Evolutionary conservation across 2,113 vertebrate species (phyloP).

Genomic region (Caretta caretta): DNA sequence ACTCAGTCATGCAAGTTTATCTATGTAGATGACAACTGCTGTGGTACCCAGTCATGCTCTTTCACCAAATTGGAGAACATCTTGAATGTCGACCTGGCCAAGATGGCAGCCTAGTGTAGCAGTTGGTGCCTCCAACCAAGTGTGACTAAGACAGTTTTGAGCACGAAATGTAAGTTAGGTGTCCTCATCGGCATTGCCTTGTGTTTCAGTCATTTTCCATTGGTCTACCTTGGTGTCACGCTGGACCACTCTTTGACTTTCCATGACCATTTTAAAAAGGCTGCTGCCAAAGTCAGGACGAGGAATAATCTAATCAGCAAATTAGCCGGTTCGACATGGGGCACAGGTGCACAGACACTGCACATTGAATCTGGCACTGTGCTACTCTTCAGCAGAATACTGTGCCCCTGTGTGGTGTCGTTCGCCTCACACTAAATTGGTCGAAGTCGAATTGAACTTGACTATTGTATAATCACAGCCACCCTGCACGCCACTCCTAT

Average conservation of each 20-base stretch:
- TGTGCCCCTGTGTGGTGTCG: neutral
- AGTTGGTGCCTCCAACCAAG: neutral
- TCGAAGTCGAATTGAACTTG: neutral
- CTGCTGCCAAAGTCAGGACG: neutral
- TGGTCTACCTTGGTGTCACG: neutral
- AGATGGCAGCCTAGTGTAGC: neutral
- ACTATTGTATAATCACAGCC: neutral
- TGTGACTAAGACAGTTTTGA: neutral
- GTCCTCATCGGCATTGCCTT: neutral
- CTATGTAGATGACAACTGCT: neutral
- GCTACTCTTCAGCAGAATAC: neutral
- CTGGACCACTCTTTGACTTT: neutral
- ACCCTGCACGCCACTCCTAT: too few relatives aligned
- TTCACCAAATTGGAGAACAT: neutral
- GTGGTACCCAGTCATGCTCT: neutral
- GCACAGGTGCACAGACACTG: neutral
- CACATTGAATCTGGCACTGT: neutral
- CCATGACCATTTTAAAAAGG: neutral
- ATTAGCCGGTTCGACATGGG: neutral
- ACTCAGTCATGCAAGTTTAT: neutral
- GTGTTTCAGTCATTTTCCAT: too few relatives aligned
- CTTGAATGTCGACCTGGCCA: neutral
- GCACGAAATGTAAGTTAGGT: neutral
- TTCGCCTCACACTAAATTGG: neutral
- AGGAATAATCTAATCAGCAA: neutral